A percentile compares a stretch with the other conserved stretches of the same genome.
Conservation (phyloP, 2,113 vertebrate species). For the Pandion haliaetus region DNA sequence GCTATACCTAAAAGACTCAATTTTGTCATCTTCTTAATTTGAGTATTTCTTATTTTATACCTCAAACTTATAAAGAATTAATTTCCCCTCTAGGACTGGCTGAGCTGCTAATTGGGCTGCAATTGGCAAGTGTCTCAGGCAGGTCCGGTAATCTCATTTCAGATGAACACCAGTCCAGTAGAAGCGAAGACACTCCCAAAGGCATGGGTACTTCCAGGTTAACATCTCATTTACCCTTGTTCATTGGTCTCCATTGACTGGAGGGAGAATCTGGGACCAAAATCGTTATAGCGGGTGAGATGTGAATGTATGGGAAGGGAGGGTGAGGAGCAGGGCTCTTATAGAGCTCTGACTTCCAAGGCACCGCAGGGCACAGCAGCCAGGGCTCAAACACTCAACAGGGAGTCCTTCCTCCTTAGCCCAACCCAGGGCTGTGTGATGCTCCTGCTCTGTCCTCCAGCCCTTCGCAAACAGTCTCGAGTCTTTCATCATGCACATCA, state of each 20-base stretch:
- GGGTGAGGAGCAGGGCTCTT: neutral
- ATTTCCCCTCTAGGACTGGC: neutral
- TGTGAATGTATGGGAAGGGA: neutral
- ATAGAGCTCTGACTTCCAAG: neutral
- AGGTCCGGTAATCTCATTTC: neutral
- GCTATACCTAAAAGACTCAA: neutral
- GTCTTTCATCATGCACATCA: slow-evolving; percentile 6
- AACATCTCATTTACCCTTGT: neutral
- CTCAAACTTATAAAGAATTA: neutral
- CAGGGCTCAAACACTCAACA: neutral
- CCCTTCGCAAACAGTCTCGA: rapidly evolving
- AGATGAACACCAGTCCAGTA: neutral
- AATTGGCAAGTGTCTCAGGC: neutral
- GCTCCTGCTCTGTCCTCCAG: neutral
- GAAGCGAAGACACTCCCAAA: neutral
- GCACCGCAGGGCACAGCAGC: neutral
- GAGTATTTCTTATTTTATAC: neutral
- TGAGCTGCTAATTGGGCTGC: neutral
- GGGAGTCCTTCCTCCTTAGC: neutral
- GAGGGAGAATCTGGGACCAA: neutral
- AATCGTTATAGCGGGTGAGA: neutral
- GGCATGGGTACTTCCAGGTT: neutral
- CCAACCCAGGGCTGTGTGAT: neutral
- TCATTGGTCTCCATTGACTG: neutral
- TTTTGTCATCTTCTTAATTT: neutral